Conservation (phyloP, 2,888 invertebrate genomes). For the Cheilosia variabilis region DNA sequence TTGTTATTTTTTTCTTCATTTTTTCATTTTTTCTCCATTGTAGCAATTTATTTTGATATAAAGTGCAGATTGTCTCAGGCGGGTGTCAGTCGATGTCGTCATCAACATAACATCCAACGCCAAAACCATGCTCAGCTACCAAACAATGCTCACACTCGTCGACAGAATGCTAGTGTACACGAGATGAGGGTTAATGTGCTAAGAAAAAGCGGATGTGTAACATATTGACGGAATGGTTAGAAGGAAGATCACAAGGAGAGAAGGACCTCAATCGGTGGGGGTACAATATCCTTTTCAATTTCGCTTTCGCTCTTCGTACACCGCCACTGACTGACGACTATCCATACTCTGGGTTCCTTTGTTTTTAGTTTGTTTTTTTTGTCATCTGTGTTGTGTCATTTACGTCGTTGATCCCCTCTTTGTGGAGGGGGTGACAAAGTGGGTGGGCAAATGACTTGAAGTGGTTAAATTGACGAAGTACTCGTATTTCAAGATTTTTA, state of each 20-base stretch:
- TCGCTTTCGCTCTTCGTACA: conserved; percentile 32
- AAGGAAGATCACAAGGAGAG: conserved; percentile 45
- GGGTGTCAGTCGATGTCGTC: conserved; percentile 74
- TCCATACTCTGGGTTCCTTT: conserved; percentile 13
- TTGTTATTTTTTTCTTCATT: background rate
- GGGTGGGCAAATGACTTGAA: conserved; percentile 63
- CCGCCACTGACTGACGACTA: background rate
- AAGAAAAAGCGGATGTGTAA: conserved; percentile 70
- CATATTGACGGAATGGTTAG: conserved; percentile 70
- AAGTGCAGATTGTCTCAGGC: conserved; percentile 74
- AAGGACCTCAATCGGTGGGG: conserved; percentile 28
- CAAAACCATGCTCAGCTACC: background rate
- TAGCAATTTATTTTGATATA: conserved; percentile 73
- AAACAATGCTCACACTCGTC: conserved; percentile 6
- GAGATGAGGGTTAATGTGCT: conserved; percentile 62
- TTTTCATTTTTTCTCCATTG: conserved; percentile 17
- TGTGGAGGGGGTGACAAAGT: conserved; percentile 30
- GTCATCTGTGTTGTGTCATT: conserved; percentile 59
- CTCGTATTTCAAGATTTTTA: conserved; percentile 67
- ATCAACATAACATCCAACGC: conserved; percentile 43
- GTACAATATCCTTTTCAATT: conserved; percentile 69
- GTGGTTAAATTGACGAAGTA: conserved; percentile 71
- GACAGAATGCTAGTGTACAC: background rate
- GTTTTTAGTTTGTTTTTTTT: conserved; percentile 40
- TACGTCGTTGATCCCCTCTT: conserved; percentile 60